phyloP scores from a whole-genome alignment of 2,888 invertebrate genomes.

The Alloplasta piceator region DNA sequence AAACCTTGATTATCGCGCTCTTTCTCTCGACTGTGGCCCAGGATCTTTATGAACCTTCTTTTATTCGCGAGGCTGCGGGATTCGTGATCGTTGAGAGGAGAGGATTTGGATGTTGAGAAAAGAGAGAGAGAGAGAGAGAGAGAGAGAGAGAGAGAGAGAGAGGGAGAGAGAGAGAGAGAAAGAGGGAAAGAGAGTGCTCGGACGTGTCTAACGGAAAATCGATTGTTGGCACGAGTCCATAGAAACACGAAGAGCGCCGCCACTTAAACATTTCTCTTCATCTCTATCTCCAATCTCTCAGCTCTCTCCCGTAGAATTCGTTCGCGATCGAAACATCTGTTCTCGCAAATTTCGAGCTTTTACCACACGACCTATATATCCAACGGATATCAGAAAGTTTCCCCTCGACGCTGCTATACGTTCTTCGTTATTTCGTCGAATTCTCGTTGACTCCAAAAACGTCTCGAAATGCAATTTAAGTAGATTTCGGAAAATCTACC shows the following conservation, averaged over 20 bases:
- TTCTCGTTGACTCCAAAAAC: too few species aligned
- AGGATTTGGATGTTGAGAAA: constrained; percentile 21
- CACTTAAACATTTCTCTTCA: constrained; percentile 42
- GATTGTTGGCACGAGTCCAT: constrained; percentile 64
- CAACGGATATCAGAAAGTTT: too few species aligned
- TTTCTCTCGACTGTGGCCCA: constrained; percentile 14
- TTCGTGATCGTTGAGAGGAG: constrained; percentile 16
- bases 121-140: constrained; percentile 35
- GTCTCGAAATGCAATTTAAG: too few species aligned
- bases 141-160: constrained; percentile 5
- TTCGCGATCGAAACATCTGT: constrained; percentile 51
- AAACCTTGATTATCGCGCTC: constrained; percentile 57
- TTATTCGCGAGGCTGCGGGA: constrained; percentile 33
- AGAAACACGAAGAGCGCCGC: constrained; percentile 45
- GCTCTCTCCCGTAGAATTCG: constrained; percentile 34
- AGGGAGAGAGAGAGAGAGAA: constrained; percentile 17
- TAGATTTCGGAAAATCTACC: too few species aligned
- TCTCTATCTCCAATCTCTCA: constrained; percentile 45
- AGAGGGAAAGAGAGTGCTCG: constrained; percentile 19
- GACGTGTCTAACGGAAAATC: constrained; percentile 57
- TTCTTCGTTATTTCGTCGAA: too few species aligned
- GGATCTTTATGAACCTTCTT: constrained; percentile 36
- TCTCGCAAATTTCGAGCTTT: constrained; percentile 42
- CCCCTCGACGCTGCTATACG: too few species aligned
- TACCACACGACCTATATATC: constrained; percentile 35